Percentiles rank a stretch among this genome's conserved stretches.
phyloP scores from a whole-genome alignment of 2,113 vertebrate genomes.

The Aythya baeri region DNA sequence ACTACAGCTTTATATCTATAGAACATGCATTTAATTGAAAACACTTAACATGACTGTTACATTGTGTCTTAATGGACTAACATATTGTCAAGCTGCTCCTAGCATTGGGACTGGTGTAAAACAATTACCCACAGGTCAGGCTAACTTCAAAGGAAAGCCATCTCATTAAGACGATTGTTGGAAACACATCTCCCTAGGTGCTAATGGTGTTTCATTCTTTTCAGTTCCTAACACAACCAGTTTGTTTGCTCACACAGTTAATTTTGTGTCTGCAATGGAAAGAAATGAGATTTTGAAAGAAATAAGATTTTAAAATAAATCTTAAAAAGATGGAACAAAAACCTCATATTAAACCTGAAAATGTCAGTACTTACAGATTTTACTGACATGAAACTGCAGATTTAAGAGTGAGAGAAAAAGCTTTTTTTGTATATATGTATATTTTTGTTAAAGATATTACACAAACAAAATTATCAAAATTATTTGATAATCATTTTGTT shows the following conservation, averaged over 20 bases:
- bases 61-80: not conserved
- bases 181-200: not conserved
- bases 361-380: not conserved
- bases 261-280: not conserved
- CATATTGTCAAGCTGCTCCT: not conserved
- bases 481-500: not conserved
- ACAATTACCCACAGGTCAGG: not conserved
- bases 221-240: not conserved
- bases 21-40: not conserved
- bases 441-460: not conserved
- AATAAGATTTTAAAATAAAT: not conserved
- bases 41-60: not conserved
- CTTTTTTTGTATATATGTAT: not conserved
- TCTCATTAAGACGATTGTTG: not conserved
- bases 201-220: not conserved
- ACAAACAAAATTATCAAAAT: not conserved
- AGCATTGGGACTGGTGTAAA: not conserved
- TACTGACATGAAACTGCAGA: not conserved
- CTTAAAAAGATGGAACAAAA: not conserved
- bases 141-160: slow-evolving; percentile 1
- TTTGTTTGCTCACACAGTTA: not conserved
- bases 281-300: not conserved
- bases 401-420: not conserved
- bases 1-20: not conserved
- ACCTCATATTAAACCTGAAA: not conserved